phyloP scores from a whole-genome alignment of 2,113 vertebrate species.

The Ochotona princeps region DNA sequence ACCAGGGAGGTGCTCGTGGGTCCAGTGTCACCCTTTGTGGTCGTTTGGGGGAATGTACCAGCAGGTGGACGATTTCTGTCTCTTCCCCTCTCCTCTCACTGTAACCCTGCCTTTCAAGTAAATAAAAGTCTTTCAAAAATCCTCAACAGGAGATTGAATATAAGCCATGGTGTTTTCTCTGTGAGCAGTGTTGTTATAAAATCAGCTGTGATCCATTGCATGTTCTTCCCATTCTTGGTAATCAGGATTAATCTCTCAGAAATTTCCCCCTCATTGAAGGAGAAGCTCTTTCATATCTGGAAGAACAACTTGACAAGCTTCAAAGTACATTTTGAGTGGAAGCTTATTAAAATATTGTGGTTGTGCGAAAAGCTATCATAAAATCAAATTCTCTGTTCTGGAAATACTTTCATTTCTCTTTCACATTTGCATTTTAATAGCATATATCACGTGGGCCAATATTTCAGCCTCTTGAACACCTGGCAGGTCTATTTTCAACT shows the following conservation, averaged over 20 bases:
- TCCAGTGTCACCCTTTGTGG: too few relatives aligned
- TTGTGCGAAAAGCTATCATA: conserved; percentile 46
- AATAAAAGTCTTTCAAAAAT: too few relatives aligned
- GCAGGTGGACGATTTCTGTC: too few relatives aligned
- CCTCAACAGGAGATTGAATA: neutral
- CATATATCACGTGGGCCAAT: conserved; percentile 53
- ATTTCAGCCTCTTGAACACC: conserved; percentile 71
- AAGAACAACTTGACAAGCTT: conserved; percentile 45
- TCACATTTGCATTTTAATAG: conserved; percentile 71
- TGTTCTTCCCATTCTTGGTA: neutral
- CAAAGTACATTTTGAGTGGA: conserved; percentile 49
- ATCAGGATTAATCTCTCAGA: conserved; percentile 5
- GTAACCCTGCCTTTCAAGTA: too few relatives aligned
- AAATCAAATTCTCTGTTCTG: conserved; percentile 57
- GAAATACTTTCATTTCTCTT: conserved; percentile 62
- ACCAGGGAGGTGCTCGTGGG: too few relatives aligned
- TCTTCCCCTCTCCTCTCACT: too few relatives aligned
- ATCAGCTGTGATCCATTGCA: neutral
- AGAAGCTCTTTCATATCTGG: neutral
- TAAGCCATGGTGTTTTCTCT: neutral
- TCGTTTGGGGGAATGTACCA: too few relatives aligned
- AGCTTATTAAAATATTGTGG: conserved; percentile 58
- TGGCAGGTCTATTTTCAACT: conserved; percentile 73
- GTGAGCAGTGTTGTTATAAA: neutral
- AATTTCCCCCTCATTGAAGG: neutral